These are phyloP conservation scores for Acanthopagrus latus DNA, from an alignment of 2,797 vertebrate species.

Conservation along the genomic window DNA sequence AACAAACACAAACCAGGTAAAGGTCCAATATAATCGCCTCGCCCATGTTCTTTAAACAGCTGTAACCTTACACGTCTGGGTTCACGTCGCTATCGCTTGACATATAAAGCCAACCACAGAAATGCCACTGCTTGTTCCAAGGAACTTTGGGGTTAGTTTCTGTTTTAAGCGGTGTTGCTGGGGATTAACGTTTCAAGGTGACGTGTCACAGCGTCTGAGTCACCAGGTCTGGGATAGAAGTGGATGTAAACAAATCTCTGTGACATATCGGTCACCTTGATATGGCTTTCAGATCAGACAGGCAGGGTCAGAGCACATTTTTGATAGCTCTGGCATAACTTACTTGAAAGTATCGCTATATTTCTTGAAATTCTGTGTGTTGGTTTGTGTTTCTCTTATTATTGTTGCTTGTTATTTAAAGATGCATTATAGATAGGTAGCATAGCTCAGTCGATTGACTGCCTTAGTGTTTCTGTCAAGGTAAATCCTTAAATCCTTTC, in stretches of 20 bases:
- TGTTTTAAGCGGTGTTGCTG: conserved; percentile 68
- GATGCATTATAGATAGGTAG: too few species aligned
- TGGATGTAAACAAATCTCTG: conserved; percentile 38
- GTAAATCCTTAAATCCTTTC: too few species aligned
- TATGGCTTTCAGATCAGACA: not conserved
- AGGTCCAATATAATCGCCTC: conserved; percentile 1
- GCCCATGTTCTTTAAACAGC: conserved; percentile 34
- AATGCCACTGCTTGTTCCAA: conserved; percentile 33
- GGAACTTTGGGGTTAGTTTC: conserved; percentile 50
- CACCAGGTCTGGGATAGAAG: conserved; percentile 31
- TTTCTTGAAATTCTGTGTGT: too few species aligned
- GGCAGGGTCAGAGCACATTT: too few species aligned
- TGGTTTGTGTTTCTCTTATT: too few species aligned
- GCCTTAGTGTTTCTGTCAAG: too few species aligned
- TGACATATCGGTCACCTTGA: conserved; percentile 4
- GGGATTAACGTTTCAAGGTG: conserved; percentile 49
- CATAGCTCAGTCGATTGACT: too few species aligned
- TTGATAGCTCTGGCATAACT: too few species aligned
- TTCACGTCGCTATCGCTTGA: conserved; percentile 39
- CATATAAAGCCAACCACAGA: conserved; percentile 65
- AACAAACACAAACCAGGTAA: conserved; percentile 51
- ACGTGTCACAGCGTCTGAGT: conserved; percentile 30
- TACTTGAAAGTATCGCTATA: too few species aligned
- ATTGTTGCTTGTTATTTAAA: too few species aligned
- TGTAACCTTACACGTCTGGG: conserved; percentile 26